Conservation (phyloP, 2,113 vertebrate genomes). For the Recurvirostra avosetta region DNA sequence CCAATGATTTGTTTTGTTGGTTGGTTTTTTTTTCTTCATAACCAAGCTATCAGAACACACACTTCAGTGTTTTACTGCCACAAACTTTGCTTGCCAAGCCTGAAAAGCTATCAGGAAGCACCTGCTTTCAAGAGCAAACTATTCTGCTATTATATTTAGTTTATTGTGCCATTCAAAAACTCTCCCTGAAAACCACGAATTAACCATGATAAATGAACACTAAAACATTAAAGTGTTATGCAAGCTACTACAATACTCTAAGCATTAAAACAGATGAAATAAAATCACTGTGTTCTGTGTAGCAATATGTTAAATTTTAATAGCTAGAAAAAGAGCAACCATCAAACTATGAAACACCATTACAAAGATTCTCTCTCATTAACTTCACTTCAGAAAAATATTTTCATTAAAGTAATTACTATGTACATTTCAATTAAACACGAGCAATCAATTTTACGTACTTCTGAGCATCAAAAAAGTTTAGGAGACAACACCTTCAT, state of each 20-base stretch:
- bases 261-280: not conserved
- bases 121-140: constrained; percentile 10
- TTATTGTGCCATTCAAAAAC: constrained; percentile 13
- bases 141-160: constrained; percentile 24
- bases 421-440: constrained; percentile 46
- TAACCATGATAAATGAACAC: constrained; percentile 48
- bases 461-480: not conserved
- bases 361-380: constrained; percentile 36
- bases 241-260: constrained; percentile 6
- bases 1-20: not conserved
- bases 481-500: not conserved
- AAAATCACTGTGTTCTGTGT: constrained; percentile 8
- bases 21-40: not conserved
- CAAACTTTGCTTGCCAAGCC: not conserved
- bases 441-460: not conserved
- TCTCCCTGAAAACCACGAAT: constrained; percentile 41
- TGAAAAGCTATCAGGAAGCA: constrained; percentile 6
- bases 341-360: constrained; percentile 13
- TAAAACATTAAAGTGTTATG: constrained; percentile 9
- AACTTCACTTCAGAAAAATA: constrained; percentile 35
- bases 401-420: constrained; percentile 42
- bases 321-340: not conserved
- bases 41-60: not conserved
- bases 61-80: not conserved
- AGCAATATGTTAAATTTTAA: constrained; percentile 39